A percentile compares a stretch with the other conserved stretches of the same genome.
phyloP scores from a whole-genome alignment of 2,888 invertebrate species.

The Lasioglossum malachurum region DNA sequence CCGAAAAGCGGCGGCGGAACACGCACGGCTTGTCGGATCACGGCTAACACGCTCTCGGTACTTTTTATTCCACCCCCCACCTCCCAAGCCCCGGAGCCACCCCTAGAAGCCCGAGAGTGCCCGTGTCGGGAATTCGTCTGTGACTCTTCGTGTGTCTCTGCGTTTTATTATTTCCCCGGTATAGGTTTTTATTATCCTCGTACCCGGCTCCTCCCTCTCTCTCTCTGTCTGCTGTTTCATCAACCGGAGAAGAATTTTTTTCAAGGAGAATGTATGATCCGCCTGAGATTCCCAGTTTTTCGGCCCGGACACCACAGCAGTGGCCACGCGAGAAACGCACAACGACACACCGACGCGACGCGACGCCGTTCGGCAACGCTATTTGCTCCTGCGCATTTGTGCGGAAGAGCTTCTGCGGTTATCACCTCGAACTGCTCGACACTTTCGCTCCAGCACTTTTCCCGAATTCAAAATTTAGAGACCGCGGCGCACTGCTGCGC shows the following conservation, averaged over 20 bases:
- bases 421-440: neutral
- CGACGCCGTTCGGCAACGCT: neutral
- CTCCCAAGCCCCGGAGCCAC: neutral
- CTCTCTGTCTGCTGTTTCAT: neutral
- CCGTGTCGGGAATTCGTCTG: slow-evolving; percentile 35
- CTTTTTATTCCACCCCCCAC: slow-evolving; percentile 39
- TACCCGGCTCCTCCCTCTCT: too few relatives aligned
- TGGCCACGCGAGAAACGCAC: neutral
- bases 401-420: neutral
- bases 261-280: neutral
- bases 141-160: slow-evolving; percentile 23
- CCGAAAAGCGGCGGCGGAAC: slow-evolving; percentile 69
- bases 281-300: slow-evolving; percentile 3
- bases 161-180: slow-evolving; percentile 37
- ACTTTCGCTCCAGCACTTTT: neutral
- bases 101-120: neutral
- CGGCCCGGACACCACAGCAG: neutral
- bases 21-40: slow-evolving; percentile 66
- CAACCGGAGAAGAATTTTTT: slow-evolving; percentile 1
- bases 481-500: neutral
- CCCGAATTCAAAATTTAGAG: neutral
- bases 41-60: slow-evolving; percentile 46
- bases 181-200: slow-evolving; percentile 39
- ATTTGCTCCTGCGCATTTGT: neutral
- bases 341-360: neutral